A percentile compares a stretch with the other conserved stretches of the same genome.
Conservation (phyloP, 2,797 vertebrate genomes). For the Menidia menidia region DNA sequence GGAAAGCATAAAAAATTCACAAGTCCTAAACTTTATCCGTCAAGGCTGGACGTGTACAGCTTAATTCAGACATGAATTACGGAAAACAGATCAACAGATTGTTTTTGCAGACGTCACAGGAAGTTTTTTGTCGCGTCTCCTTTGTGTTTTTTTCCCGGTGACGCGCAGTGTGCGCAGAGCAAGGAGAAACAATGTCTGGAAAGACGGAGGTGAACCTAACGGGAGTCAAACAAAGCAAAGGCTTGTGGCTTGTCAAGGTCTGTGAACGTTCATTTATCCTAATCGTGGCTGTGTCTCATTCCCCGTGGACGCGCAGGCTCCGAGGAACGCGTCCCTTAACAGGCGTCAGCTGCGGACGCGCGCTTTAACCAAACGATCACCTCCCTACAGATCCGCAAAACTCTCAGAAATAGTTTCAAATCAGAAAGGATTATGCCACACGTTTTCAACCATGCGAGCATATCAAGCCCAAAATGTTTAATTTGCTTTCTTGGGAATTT, state of each 20-base stretch:
- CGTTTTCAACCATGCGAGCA: too few species aligned
- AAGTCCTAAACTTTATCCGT: too few species aligned
- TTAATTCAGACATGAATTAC: too few species aligned
- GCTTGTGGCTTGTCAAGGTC: conserved; percentile 84
- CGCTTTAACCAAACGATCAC: not conserved
- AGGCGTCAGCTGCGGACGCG: not conserved
- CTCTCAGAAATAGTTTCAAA: too few species aligned
- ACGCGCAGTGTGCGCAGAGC: not conserved
- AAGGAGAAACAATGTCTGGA: conserved; percentile 55
- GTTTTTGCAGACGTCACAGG: conserved; percentile 38
- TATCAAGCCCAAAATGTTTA: not conserved
- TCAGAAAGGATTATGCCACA: too few species aligned
- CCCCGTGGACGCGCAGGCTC: too few species aligned
- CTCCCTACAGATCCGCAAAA: not conserved
- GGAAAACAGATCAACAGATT: too few species aligned
- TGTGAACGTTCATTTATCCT: conserved; percentile 7
- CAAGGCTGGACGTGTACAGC: too few species aligned
- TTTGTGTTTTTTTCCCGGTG: too few species aligned
- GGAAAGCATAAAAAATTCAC: too few species aligned
- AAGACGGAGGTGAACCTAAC: conserved; percentile 73
- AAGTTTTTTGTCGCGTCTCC: conserved; percentile 21
- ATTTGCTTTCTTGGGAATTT: not conserved
- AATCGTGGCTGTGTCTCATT: too few species aligned
- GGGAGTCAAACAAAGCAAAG: conserved; percentile 74
- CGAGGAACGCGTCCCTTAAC: not conserved